Conservation (phyloP, 2,797 vertebrate genomes). For the Trachops cirrhosus region DNA sequence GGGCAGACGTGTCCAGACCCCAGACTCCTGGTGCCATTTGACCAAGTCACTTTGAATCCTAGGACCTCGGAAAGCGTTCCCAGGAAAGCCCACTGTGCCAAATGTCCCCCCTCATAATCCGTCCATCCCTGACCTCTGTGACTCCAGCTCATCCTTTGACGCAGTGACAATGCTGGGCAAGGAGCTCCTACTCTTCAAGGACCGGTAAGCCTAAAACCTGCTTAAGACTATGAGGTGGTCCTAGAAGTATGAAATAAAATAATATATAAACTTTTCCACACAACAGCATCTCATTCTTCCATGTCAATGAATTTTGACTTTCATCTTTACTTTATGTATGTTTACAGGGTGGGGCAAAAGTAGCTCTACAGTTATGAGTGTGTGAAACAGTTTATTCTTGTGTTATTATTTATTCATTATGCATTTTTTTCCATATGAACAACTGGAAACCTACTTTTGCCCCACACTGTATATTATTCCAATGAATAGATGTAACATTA, state of each 20-base stretch:
- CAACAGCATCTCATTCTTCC: background rate
- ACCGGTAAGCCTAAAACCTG: conserved; percentile 51
- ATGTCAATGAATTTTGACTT: background rate
- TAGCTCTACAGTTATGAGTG: background rate
- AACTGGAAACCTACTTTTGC: background rate
- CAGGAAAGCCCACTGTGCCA: conserved; percentile 51
- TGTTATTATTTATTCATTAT: background rate
- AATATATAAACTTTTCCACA: background rate
- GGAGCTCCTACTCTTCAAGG: conserved; percentile 77
- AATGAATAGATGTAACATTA: background rate
- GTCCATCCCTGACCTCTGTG: conserved; percentile 64
- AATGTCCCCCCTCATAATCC: conserved; percentile 46
- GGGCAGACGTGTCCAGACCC: background rate
- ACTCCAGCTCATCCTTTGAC: conserved; percentile 75
- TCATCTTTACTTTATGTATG: background rate
- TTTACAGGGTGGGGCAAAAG: background rate
- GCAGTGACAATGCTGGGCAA: conserved; percentile 74
- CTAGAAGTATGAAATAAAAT: background rate
- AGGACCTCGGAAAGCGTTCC: conserved; percentile 70
- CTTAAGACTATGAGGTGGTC: background rate
- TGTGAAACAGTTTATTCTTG: background rate
- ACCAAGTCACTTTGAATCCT: conserved; percentile 41
- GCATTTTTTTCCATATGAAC: background rate
- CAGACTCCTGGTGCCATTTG: background rate
- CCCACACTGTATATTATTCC: background rate